Evolutionary conservation across 1,140 invertebrate genomes (phyloP).

Genomic region (Trichonephila inaurata): DNA sequence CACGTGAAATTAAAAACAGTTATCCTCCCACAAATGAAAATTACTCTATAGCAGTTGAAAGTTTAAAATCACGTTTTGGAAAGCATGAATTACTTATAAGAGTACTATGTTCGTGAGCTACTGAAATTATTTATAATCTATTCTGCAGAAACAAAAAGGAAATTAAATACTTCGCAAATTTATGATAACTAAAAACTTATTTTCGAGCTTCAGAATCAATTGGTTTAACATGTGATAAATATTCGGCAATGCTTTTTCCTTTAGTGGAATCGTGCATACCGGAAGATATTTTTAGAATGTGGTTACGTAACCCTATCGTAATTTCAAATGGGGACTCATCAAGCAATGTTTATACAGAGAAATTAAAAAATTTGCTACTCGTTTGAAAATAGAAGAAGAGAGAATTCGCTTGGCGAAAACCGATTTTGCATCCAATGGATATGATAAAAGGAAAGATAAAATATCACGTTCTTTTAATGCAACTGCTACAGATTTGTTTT

Average conservation of each 20-base stretch:
- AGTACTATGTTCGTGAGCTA: slow-evolving; percentile 74
- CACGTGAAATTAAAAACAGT: slow-evolving; percentile 73
- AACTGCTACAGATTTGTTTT: too few species aligned
- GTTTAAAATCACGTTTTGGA: too few species aligned
- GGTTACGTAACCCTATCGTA: not conserved
- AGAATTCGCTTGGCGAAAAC: too few species aligned
- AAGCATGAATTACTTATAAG: not conserved
- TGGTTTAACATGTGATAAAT: too few species aligned
- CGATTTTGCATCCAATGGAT: too few species aligned
- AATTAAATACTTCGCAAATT: not conserved
- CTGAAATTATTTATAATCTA: not conserved
- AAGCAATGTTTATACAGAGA: not conserved
- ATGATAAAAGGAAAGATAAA: too few species aligned
- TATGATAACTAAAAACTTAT: too few species aligned
- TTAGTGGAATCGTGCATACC: not conserved
- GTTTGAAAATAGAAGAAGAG: too few species aligned
- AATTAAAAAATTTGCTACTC: not conserved
- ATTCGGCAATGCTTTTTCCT: not conserved
- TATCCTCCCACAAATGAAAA: slow-evolving; percentile 56
- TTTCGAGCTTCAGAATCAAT: too few species aligned
- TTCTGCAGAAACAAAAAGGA: not conserved
- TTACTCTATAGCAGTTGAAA: too few species aligned
- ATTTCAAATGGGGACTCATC: not conserved
- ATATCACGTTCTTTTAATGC: too few species aligned
- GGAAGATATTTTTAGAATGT: not conserved